Evolutionary conservation across 2,888 invertebrate genomes (phyloP).

Genomic region (Drosophila quinaria): DNA sequence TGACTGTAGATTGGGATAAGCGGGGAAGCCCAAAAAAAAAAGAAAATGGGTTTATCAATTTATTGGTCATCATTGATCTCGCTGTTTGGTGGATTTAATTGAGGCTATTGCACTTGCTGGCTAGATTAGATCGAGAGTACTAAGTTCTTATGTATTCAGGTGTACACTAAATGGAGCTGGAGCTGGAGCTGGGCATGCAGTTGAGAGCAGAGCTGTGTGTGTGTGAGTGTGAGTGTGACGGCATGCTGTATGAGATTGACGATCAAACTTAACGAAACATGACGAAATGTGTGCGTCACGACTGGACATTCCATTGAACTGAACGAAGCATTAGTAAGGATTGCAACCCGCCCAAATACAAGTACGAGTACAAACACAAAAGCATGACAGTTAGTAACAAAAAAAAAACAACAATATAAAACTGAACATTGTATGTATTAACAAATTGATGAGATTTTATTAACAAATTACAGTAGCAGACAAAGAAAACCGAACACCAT

Average conservation of each 20-base stretch:
- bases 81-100: background rate
- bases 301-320: background rate
- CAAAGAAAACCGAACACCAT: too few relatives aligned
- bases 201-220: slow-evolving; percentile 47
- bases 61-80: slow-evolving; percentile 37
- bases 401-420: slow-evolving; percentile 6
- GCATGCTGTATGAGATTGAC: slow-evolving; percentile 37
- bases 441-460: slow-evolving; percentile 1
- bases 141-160: slow-evolving; percentile 20
- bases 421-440: slow-evolving; percentile 14
- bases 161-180: slow-evolving; percentile 37
- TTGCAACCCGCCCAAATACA: slow-evolving; percentile 21
- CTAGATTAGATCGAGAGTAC: slow-evolving; percentile 32
- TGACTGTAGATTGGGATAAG: slow-evolving; percentile 41
- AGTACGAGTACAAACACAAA: slow-evolving; percentile 2
- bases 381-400: slow-evolving; percentile 10
- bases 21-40: background rate
- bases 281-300: slow-evolving; percentile 3
- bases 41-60: slow-evolving; percentile 27
- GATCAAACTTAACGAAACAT: slow-evolving; percentile 21
- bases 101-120: slow-evolving; percentile 29
- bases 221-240: slow-evolving; percentile 10
- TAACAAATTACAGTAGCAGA: background rate
- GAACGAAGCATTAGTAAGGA: slow-evolving; percentile 17
- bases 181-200: slow-evolving; percentile 18